These are phyloP conservation scores for Dendrocincla fuliginosa DNA, from an alignment of 2,797 vertebrate species.

Conservation along the genomic window DNA sequence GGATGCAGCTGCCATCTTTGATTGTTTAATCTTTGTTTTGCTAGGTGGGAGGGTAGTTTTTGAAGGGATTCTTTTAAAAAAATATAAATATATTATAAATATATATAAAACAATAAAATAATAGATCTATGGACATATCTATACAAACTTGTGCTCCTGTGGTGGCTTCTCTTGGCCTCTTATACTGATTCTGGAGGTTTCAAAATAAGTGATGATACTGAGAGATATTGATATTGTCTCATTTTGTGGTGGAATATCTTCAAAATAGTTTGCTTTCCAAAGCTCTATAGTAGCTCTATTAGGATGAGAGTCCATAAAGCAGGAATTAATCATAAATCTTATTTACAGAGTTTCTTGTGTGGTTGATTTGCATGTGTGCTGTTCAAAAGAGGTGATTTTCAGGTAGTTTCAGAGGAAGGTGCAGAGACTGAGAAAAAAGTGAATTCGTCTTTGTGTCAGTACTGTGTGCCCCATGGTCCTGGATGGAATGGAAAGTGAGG, in stretches of 20 bases:
- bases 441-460: not conserved
- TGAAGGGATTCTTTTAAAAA: slow-evolving; percentile 73
- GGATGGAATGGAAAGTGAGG: not conserved
- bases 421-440: not conserved
- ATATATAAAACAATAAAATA: slow-evolving; percentile 65
- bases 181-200: not conserved
- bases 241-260: not conserved
- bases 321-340: not conserved
- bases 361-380: not conserved
- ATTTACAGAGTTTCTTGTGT: not conserved
- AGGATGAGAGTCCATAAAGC: not conserved
- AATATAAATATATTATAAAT: slow-evolving; percentile 75
- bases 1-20: slow-evolving; percentile 26
- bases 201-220: not conserved
- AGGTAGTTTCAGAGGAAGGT: not conserved
- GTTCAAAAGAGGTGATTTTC: not conserved
- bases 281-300: not conserved
- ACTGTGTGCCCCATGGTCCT: not conserved
- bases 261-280: not conserved
- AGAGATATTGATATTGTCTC: not conserved
- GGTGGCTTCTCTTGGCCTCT: not conserved
- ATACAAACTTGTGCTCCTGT: not conserved
- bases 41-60: slow-evolving; percentile 67
- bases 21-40: slow-evolving; percentile 67
- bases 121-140: slow-evolving; percentile 63